Conservation (phyloP, 1,140 invertebrate genomes). For the Drosophila littoralis region DNA sequence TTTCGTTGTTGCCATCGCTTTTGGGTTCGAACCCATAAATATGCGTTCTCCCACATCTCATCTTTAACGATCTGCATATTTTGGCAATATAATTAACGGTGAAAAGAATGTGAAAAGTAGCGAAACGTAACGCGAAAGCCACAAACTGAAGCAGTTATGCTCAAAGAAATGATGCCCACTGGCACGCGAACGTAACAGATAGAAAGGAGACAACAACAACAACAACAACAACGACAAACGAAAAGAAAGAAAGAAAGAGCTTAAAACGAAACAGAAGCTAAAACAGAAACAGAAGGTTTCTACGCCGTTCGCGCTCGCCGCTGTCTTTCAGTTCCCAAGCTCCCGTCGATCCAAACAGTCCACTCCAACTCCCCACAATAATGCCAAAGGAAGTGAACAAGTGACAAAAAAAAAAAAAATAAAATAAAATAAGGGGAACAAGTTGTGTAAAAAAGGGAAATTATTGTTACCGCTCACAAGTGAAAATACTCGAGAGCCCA, state of each 20-base stretch:
- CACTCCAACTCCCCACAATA: constrained; percentile 28
- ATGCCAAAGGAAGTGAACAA: constrained; percentile 37
- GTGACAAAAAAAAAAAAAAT: constrained; percentile 20
- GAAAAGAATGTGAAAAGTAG: constrained; percentile 83
- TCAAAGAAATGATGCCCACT: constrained; percentile 49
- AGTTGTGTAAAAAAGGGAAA: constrained; percentile 29
- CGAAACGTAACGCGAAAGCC: constrained; percentile 80
- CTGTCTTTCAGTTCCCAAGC: constrained; percentile 66
- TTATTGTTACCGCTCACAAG: neutral
- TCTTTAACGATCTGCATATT: constrained; percentile 81
- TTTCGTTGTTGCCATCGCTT: neutral
- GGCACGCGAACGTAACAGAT: constrained; percentile 60
- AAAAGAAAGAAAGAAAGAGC: constrained; percentile 10
- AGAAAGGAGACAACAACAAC: constrained; percentile 52
- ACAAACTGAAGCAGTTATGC: constrained; percentile 27
- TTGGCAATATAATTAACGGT: constrained; percentile 83
- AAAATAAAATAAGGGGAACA: constrained; percentile 39
- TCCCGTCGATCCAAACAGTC: constrained; percentile 63
- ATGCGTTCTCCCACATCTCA: constrained; percentile 47
- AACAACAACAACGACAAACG: constrained; percentile 40
- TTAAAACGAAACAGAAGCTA: constrained; percentile 1
- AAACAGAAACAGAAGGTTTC: constrained; percentile 63
- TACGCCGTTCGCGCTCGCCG: constrained; percentile 42
- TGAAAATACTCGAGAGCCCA: constrained; percentile 8
- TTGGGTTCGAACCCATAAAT: constrained; percentile 46